Base-by-base conservation (phyloP, 2,113 vertebrate species). In the Ictalurus punctatus region DNA sequence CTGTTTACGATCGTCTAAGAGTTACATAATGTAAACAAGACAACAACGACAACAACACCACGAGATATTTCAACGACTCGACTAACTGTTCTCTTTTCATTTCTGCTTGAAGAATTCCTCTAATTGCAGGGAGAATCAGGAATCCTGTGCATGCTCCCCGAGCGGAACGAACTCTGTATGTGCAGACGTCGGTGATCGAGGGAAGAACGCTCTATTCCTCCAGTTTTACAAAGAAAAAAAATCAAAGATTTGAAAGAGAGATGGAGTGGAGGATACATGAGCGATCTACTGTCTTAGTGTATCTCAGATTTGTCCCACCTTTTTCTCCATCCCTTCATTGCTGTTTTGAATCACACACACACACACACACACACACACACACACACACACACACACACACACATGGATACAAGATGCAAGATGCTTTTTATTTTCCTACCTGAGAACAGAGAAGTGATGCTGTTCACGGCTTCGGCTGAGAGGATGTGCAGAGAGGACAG, bases 381-480 rank as follows among this genome's bases (percentile, higher is more conserved):
- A 54, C 83, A 83, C 90, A 92, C 89, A 87, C 91, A 73, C 69
- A 73, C 73, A 74, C 71, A 76, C 73, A 79, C 76, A 27, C 78
- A 80, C 78, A 80, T 14, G 0, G 27, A 16, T 17, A 80, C 27
- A 78, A 48, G 23, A 74, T 74, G 71, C 71, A 7, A 79, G 81
- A 61, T 40, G 87, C 88, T 61, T 82, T 82, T 82, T 25, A 61
- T 83, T 83, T 79, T 63, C 85, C 90, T 80, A 85, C 92, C 90
- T 92, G 88, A 76, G 44, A 76, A 65, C 21, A 30, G 34, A 83
- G 81, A 61, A 27, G 93, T 93, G 94, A 92, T 92, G 93, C 94
- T 92, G 94, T 93, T 90, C 92, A 91, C 90, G 40, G 91, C 92
- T 93, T 91, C 89, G 91, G 90, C 92, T 81, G 12, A 88, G 89